These are phyloP conservation scores for Poliocrania exsul DNA, from an alignment of 2,797 vertebrate species.

Conservation along the genomic window DNA sequence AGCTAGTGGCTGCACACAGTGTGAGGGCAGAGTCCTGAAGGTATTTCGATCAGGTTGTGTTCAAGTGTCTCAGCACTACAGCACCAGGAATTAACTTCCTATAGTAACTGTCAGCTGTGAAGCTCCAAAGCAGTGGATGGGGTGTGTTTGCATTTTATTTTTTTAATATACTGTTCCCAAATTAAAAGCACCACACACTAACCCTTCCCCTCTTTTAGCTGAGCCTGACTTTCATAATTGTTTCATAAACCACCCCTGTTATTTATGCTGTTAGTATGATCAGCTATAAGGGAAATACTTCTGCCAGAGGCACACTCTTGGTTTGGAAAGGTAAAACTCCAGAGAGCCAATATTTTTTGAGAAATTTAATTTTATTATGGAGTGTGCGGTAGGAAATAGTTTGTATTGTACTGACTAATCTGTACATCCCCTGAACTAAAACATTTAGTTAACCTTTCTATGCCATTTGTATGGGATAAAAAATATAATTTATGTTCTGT, in stretches of 20 bases:
- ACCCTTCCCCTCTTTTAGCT: background rate
- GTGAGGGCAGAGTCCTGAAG: conserved; percentile 4
- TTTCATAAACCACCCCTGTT: background rate
- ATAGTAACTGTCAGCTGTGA: background rate
- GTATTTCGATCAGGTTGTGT: conserved; percentile 40
- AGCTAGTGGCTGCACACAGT: background rate
- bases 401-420: background rate
- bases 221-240: background rate
- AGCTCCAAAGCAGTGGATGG: background rate
- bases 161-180: background rate
- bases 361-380: background rate
- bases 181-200: background rate
- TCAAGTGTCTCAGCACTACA: background rate
- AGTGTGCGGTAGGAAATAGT: background rate
- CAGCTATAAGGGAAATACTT: background rate
- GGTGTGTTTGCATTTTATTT: background rate
- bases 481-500: background rate
- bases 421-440: background rate
- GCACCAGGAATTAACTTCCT: conserved; percentile 14
- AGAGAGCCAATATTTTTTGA: background rate
- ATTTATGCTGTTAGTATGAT: background rate
- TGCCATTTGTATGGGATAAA: background rate
- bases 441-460: background rate
- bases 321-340: background rate
- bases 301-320: background rate